phyloP scores from a whole-genome alignment of 1,140 invertebrate genomes.

The Drosophila baimaii region DNA sequence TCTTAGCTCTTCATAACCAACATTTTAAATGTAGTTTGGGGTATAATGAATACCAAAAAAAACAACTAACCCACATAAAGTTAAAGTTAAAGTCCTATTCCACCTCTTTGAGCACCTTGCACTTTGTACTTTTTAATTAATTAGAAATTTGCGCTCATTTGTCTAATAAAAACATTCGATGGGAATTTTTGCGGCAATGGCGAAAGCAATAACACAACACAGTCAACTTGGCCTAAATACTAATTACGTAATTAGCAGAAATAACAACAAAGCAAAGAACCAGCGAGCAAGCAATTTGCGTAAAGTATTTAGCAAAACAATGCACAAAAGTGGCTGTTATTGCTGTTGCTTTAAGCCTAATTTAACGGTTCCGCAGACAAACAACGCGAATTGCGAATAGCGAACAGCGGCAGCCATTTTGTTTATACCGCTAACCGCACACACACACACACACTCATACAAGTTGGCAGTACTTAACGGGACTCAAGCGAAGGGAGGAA shows the following conservation, averaged over 20 bases:
- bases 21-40: too few species aligned
- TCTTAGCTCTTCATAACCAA: too few species aligned
- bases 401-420: constrained; percentile 68
- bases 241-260: constrained; percentile 71
- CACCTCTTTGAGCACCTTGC: background rate
- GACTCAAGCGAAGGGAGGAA: background rate
- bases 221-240: constrained; percentile 22
- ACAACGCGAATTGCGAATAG: constrained; percentile 54
- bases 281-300: constrained; percentile 46
- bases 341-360: constrained; percentile 72
- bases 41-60: too few species aligned
- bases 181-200: background rate
- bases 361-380: constrained; percentile 69
- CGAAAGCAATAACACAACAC: constrained; percentile 19
- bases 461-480: constrained; percentile 42
- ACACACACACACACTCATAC: constrained; percentile 41
- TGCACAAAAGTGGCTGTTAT: constrained; percentile 37
- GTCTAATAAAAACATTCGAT: background rate
- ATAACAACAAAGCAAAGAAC: constrained; percentile 32
- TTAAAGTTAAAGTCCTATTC: too few species aligned
- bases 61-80: too few species aligned
- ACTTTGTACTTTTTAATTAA: background rate
- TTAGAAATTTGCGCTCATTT: background rate
- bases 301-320: constrained; percentile 74
- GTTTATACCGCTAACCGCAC: constrained; percentile 57